Base-by-base conservation (phyloP, 2,113 vertebrate genomes). In the Ctenodactylus gundi region DNA sequence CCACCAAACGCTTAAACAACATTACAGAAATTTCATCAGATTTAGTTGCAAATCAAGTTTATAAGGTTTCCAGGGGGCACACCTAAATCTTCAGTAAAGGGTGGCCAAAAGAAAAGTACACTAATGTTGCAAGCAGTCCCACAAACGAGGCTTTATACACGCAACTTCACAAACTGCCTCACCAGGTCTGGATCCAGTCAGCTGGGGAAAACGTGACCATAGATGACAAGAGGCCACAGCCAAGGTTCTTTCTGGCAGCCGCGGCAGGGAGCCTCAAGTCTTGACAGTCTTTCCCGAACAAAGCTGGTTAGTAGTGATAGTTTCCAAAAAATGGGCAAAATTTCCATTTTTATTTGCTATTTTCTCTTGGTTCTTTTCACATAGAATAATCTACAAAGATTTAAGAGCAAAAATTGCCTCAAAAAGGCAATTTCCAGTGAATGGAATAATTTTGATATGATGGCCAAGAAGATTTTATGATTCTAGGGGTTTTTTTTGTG, bases 391-490 rank as follows among this genome's bases (percentile, higher is more conserved):
- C 20, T 80, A 89, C 73, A 93, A 75, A 83, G 15, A 89, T 86
- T 6, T 85, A 93, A 93, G 91, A 94, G 17, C 36, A 89, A 91
- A 94, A 55, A 64, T 65, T 78, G 17, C 81, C 85, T 93, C 92
- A 73, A 46, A 92, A 77, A 89, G 58, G 84, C 23, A 21, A 72
- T 51, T 80, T 88, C 64, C 58, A 81, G 68, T 73, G 67, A 95
- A 65, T 55, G 4, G 41, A 87, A 87, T 90, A 62, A 84, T 84
- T 90, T 87, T 83, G 84, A 92, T 27, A 81, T 87, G 27, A 87
- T 53, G 92, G 31, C 23, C 81, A 94, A 73, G 31, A 77, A 58
- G 23, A 92, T 94, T 85, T 84, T 72, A 82, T n/a, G 18, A 29
- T 9, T 46, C 44, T 88, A 82, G n/a, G n/a, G n/a, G 20, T 11